Conservation (phyloP, 2,113 vertebrate genomes). For the Eudyptes chrysolophus region DNA sequence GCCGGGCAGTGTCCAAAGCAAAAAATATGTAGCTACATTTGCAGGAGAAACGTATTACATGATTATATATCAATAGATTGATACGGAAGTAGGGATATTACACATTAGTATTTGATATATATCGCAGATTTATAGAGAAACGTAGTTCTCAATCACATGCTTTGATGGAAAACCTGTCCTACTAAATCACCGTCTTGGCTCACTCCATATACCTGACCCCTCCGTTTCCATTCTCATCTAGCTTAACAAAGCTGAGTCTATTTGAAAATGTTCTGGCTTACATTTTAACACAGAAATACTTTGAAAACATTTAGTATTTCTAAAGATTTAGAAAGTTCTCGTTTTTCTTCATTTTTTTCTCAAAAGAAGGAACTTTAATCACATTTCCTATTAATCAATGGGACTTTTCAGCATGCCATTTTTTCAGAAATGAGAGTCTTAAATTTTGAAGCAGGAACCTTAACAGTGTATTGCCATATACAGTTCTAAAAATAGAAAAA, state of each 20-base stretch:
- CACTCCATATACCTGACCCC: background rate
- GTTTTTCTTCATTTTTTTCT: background rate
- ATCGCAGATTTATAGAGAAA: constrained; percentile 54
- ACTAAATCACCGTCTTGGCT: constrained; percentile 48
- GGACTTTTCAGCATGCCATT: background rate
- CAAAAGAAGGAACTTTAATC: background rate
- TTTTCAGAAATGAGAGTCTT: background rate
- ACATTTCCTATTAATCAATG: background rate
- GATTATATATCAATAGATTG: constrained; percentile 61
- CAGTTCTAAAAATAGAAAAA: background rate
- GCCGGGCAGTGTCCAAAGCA: constrained; percentile 42
- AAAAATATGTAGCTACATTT: constrained; percentile 51
- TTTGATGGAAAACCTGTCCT: constrained; percentile 55
- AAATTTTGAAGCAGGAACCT: background rate
- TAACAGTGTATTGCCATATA: background rate
- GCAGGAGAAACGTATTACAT: constrained; percentile 17
- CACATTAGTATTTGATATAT: constrained; percentile 57
- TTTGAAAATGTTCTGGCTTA: background rate
- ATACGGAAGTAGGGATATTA: constrained; percentile 38
- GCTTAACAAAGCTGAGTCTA: background rate
- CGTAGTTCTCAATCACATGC: constrained; percentile 47
- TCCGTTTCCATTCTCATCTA: background rate
- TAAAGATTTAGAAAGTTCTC: background rate
- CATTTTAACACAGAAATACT: background rate
- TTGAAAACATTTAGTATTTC: background rate